Conservation (phyloP, 2,888 invertebrate genomes). For the Heliconius cydno region DNA sequence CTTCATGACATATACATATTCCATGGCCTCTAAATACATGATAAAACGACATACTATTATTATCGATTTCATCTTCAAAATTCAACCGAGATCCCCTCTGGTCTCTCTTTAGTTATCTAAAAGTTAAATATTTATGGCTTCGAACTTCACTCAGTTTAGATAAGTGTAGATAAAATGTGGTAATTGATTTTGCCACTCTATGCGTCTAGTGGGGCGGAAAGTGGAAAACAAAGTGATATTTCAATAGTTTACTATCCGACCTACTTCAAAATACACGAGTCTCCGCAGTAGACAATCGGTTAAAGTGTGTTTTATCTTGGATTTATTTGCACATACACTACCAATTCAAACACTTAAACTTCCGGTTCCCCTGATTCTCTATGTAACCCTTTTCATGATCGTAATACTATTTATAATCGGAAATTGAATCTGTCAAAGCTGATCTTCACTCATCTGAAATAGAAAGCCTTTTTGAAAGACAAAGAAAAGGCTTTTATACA, state of each 20-base stretch:
- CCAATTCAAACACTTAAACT: background rate
- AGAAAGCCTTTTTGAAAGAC: constrained; percentile 63
- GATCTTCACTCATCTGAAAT: constrained; percentile 60
- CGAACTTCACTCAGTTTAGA: too few relatives aligned
- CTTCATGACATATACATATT: too few relatives aligned
- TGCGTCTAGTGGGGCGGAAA: too few relatives aligned
- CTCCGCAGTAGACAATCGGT: background rate
- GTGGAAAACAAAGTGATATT: too few relatives aligned
- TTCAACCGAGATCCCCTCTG: too few relatives aligned
- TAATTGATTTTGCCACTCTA: too few relatives aligned
- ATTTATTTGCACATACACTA: constrained; percentile 8
- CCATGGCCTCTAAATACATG: too few relatives aligned
- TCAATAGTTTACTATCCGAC: background rate
- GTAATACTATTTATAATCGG: constrained; percentile 56
- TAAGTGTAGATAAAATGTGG: too few relatives aligned
- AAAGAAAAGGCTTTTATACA: background rate
- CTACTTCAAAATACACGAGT: background rate
- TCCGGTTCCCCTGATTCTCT: background rate
- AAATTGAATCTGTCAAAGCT: constrained; percentile 70
- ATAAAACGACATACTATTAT: too few relatives aligned
- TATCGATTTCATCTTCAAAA: too few relatives aligned
- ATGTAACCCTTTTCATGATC: constrained; percentile 15
- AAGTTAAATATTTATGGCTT: too few relatives aligned
- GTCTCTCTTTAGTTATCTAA: too few relatives aligned
- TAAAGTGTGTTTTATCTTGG: background rate